Conservation (phyloP, 2,888 invertebrate species). For the Yponomeuta evonymella region DNA sequence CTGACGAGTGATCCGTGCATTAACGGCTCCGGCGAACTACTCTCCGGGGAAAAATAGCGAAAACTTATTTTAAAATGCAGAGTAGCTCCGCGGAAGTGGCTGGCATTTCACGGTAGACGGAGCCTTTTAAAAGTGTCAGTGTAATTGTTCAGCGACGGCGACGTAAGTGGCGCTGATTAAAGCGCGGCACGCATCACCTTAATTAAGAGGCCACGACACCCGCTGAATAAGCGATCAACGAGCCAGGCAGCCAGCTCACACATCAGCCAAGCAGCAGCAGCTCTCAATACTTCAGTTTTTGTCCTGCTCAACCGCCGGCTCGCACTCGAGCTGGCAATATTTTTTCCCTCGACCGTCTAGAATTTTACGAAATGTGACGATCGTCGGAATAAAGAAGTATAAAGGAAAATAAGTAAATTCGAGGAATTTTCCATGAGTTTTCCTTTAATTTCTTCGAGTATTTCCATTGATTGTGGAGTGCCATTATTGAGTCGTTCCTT, state of each 20-base stretch:
- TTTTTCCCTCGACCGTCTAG: not conserved
- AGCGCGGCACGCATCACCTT: conserved; percentile 12
- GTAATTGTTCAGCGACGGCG: conserved; percentile 6
- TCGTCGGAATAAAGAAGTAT: not conserved
- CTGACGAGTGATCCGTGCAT: conserved; percentile 2
- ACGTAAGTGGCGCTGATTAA: conserved; percentile 12
- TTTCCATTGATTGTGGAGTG: not conserved
- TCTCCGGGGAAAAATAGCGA: not conserved
- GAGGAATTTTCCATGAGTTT: not conserved
- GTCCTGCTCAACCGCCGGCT: not conserved
- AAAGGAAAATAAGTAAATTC: not conserved
- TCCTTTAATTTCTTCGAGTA: not conserved
- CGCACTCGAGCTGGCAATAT: not conserved
- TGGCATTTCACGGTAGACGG: not conserved
- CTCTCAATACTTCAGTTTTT: too few species aligned
- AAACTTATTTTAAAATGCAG: conserved; percentile 2
- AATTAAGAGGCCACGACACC: conserved; percentile 12
- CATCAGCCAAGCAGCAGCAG: not conserved
- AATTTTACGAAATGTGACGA: not conserved
- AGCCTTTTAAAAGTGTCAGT: not conserved
- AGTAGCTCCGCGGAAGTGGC: not conserved
- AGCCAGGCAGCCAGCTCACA: not conserved
- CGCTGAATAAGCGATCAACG: conserved; percentile 7
- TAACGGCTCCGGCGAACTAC: not conserved
- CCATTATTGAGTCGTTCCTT: not conserved